phyloP scores from a whole-genome alignment of 2,113 vertebrate species.

The Vireo altiloquus region DNA sequence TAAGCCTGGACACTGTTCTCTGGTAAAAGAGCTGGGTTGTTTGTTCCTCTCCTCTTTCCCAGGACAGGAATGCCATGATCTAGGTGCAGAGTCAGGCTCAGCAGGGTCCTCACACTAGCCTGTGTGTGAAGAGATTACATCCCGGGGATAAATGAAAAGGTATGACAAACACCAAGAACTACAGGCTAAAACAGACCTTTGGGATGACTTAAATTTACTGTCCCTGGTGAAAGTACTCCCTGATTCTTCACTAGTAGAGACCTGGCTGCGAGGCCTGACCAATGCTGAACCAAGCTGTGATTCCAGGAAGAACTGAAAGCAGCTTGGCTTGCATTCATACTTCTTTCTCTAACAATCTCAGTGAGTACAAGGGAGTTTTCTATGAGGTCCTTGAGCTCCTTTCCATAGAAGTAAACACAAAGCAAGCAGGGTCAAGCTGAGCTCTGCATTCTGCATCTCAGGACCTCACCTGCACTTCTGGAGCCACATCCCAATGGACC shows the following conservation, averaged over 20 bases:
- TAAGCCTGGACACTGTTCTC: not conserved
- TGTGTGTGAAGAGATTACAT: not conserved
- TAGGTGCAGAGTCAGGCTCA: not conserved
- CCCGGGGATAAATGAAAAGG: not conserved
- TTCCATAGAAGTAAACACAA: not conserved
- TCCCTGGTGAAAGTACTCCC: not conserved
- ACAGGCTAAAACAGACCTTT: not conserved
- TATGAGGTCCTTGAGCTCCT: not conserved
- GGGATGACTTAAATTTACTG: not conserved
- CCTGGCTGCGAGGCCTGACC: not conserved
- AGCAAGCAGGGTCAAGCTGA: not conserved
- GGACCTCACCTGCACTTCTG: not conserved
- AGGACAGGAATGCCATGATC: not conserved
- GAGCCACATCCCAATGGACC: not conserved
- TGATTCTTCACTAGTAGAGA: not conserved
- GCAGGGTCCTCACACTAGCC: not conserved
- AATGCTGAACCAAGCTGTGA: not conserved
- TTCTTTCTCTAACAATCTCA: not conserved
- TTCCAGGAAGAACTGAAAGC: not conserved
- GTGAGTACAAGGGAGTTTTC: not conserved
- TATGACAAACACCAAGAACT: not conserved
- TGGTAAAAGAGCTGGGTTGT: not conserved
- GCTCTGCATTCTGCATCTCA: not conserved
- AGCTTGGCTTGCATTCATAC: not conserved
- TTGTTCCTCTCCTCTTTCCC: not conserved